Evolutionary conservation across 2,888 invertebrate species (phyloP), one percentile per base, ranked within the genome.

Genomic region (Meteorus cinctellus): DNA sequence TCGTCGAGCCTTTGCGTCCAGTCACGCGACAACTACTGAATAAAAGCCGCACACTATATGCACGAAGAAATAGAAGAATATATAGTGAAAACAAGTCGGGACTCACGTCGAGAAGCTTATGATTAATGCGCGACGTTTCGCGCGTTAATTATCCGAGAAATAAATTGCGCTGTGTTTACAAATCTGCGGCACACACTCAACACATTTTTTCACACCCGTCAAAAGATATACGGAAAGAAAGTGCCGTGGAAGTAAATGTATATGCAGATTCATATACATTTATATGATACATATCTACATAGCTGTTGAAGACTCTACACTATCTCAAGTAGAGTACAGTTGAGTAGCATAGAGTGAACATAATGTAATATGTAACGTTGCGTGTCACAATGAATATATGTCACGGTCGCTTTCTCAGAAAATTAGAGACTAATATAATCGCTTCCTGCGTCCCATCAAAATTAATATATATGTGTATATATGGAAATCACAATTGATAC

Each of bases 381-480:
- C 68, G 66, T 72, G 74, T 62, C 51, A 72, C 16, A 31, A 4
- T 27, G 68, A 29, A 68, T 48, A 48, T 68, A 48, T 68, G 68
- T 68, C 68, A 68, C 51, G 51, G 51, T 68, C 74, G 65, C 72
- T 68, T 76, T 73, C 72, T 68, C 71, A 72, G 78, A 74, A 78
- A 78, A 79, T 79, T 78, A 77, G 66, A 75, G 45, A 65, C 74
- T 51, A 63, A 73, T 67, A 72, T 78, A 78, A 78, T 78, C 69
- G 74, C 66, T 80, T 80, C 77, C 80, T 77, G 72, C 77, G 76
- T 77, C 75, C 76, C 78, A 73, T 77, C 73, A 74, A 74, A 79
- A 80, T 75, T 77, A 77, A 72, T 76, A 74, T 69, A 72, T 72
- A 75, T 48, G 27, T 62, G 29, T 41, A 2, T 41, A 12, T 41